Base-by-base conservation (phyloP, 2,888 invertebrate species). In the Nudaria mundana region DNA sequence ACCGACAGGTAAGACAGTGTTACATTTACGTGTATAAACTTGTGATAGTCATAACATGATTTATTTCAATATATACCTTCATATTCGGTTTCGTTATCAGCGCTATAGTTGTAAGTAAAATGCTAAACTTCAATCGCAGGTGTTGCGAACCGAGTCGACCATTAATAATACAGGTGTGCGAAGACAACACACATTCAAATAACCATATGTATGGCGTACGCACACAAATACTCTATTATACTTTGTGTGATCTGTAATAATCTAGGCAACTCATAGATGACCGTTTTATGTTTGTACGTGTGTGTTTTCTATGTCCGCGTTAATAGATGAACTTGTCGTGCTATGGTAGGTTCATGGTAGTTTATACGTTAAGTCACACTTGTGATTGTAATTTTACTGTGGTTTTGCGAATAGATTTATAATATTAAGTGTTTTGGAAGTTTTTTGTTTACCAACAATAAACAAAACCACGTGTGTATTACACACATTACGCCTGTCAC, bases 1-100 rank as follows among this genome's bases (percentile, higher is more conserved):
- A 6, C 30, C 8, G 20, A 10, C 51, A 61, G 58, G 62, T 61
- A 58, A 4, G 37, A 30, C 4, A 3, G 30, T 16, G 30, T 2
- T 10, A 14, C 10, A n/a, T n/a, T n/a, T n/a, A n/a, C n/a, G n/a
- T 22, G 12, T 10, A 5, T 2, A 12, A 7, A 3, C 3, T 11
- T 12, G 16, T 5, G 14, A 6, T 18, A 2, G 25, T 25, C 25
- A 25, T 10, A 7, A 6, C n/a, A n/a, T n/a, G n/a, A n/a, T n/a
- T n/a, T n/a, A n/a, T n/a, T n/a, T n/a, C n/a, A n/a, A n/a, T n/a
- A n/a, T n/a, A n/a, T n/a, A n/a, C n/a, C n/a, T n/a, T n/a, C n/a
- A n/a, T n/a, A n/a, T 20, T 20, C 2, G 20, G 20, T 20, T 18
- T 8, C 28, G 28, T 23, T 32, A 28, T 38, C 38, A 28, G 32